Evolutionary conservation across 1,140 invertebrate species (phyloP), one percentile per base, ranked within the genome.

Genomic region (Lordiphosa clarofinis): DNA sequence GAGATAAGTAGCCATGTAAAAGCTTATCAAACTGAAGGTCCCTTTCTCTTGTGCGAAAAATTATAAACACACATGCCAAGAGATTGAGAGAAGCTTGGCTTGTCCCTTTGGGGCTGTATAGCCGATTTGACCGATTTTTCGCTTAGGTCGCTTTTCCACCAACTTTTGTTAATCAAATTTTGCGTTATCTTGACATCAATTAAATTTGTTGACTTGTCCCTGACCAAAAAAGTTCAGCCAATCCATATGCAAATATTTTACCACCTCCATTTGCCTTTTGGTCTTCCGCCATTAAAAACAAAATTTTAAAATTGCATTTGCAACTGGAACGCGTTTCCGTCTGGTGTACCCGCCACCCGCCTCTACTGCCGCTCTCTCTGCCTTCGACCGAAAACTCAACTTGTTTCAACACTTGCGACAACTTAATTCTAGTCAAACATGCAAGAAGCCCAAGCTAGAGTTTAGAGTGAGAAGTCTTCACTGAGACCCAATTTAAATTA

Each of bases 401-500:
- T 63, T 44, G 40, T 55, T 39, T 53, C 64, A 70, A 74, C 75
- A 75, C 76, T 84, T 64, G 78, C 67, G 73, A 82, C 76, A 82
- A 82, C 78, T 76, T 84, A 76, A 76, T 82, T 82, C 61, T 70
- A 44, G 47, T 46, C 39, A 61, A 62, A 54, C 78, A 82, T 82
- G 76, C 76, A 43, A 70, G 50, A 42, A 61, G 58, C 53, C 33
- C 9, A 28, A 42, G 35, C 37, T 44, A 15, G 6, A 47, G 36
- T 42, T 37, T 37, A 50, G 24, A 33, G 24, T 28, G 24, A 28
- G 4, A 58, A 38, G 10, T 12, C 35, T 8, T 24, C 28, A 15
- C 5, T 49, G 40, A 63, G 70, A 44, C 47, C 60, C 67, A 61
- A 82, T 81, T 72, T 75, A 72, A 81, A 81, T 68, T 75, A 81